Evolutionary conservation across 2,888 invertebrate genomes (phyloP).

Genomic region (Gymnosoma rotundatum): DNA sequence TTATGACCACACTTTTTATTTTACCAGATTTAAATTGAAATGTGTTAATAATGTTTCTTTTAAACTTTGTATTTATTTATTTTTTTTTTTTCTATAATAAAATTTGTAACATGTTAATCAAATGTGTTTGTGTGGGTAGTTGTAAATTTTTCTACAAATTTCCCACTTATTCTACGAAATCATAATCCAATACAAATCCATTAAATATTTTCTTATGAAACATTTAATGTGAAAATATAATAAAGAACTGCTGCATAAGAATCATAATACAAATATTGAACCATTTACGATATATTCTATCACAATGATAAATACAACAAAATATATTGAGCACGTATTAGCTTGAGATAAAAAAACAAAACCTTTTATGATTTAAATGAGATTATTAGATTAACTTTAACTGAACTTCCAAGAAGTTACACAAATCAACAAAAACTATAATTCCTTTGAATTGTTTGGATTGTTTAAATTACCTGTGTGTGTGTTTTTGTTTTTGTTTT

Average conservation of each 20-base stretch:
- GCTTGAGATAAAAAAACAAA: background rate
- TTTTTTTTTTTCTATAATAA: background rate
- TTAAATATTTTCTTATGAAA: conserved; percentile 46
- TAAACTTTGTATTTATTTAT: too few relatives aligned
- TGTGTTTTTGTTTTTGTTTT: too few relatives aligned
- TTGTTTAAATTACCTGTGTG: conserved; percentile 17
- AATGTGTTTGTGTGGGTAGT: conserved; percentile 28
- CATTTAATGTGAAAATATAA: conserved; percentile 17
- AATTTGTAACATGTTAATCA: conserved; percentile 21
- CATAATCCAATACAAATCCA: conserved; percentile 9
- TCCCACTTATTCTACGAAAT: conserved; percentile 41
- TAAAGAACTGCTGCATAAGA: background rate
- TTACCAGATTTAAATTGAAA: conserved; percentile 40
- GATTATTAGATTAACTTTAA: conserved; percentile 54
- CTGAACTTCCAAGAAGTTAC: conserved; percentile 32
- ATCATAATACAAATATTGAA: conserved; percentile 14
- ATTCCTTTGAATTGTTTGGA: conserved; percentile 8
- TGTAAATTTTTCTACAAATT: conserved; percentile 14
- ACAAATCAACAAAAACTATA: conserved; percentile 7
- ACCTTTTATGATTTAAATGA: conserved; percentile 50
- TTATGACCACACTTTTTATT: conserved; percentile 32
- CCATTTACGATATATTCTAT: too few relatives aligned
- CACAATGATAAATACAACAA: background rate
- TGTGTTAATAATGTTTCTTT: conserved; percentile 28
- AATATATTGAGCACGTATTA: conserved; percentile 25